Conservation (phyloP, 2,797 vertebrate species). For the Micropoecilia bifurca region DNA sequence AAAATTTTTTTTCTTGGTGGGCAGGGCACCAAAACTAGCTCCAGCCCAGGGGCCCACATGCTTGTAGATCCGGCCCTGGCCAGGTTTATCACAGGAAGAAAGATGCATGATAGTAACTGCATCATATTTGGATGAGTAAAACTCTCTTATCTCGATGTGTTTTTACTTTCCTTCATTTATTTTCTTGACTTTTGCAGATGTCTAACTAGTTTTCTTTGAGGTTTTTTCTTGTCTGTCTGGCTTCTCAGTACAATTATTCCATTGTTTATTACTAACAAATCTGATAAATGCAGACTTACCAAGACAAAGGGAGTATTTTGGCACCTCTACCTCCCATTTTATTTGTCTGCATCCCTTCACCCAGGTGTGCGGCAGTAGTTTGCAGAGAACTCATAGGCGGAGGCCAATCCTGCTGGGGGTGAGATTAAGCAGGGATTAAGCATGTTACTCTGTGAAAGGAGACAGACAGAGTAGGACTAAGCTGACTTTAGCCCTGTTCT, state of each 20-base stretch:
- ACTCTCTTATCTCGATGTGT: neutral
- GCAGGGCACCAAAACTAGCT: too few relatives aligned
- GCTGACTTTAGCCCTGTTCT: constrained; percentile 66
- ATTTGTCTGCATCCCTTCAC: constrained; percentile 13
- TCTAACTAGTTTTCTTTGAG: neutral
- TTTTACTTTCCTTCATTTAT: neutral
- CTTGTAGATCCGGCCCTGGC: too few relatives aligned
- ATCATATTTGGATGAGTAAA: neutral
- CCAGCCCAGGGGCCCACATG: too few relatives aligned
- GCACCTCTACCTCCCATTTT: constrained; percentile 7
- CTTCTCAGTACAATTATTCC: constrained; percentile 11
- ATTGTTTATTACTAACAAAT: constrained; percentile 22
- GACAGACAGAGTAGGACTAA: constrained; percentile 70
- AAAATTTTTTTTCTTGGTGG: too few relatives aligned
- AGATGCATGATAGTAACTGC: neutral
- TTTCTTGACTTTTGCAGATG: neutral
- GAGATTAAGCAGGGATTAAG: constrained; percentile 68
- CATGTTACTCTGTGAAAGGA: constrained; percentile 68
- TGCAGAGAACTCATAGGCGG: constrained; percentile 48
- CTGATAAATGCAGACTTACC: neutral
- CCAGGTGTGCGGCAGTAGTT: constrained; percentile 57
- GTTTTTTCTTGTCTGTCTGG: neutral
- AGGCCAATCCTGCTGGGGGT: constrained; percentile 66
- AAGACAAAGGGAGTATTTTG: constrained; percentile 18
- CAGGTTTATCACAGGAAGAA: constrained; percentile 2